Evolutionary conservation across 2,113 vertebrate species (phyloP).

Genomic region (Pedionomus torquatus): DNA sequence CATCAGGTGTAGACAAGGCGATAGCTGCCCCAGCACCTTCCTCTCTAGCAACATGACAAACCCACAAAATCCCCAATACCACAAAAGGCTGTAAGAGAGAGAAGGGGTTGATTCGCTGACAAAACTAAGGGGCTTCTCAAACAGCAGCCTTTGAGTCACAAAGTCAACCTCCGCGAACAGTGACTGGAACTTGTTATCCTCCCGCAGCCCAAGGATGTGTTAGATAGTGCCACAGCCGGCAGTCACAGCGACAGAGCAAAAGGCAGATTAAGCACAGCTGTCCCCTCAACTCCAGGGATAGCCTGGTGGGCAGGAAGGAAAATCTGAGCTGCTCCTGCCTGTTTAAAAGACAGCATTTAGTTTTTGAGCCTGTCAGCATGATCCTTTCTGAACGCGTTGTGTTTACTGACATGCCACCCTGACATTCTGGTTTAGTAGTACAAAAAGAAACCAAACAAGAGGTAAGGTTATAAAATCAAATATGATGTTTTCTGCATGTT

Average conservation of each 20-base stretch:
- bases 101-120: not conserved
- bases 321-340: not conserved
- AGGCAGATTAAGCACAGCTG: slow-evolving; percentile 8
- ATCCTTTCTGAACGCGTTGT: not conserved
- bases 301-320: slow-evolving; percentile 12
- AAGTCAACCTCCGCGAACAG: not conserved
- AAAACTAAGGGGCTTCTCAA: not conserved
- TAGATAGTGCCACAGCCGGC: not conserved
- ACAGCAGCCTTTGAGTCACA: not conserved
- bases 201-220: accelerated
- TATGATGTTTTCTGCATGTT: slow-evolving; percentile 33
- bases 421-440: slow-evolving; percentile 34
- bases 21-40: not conserved
- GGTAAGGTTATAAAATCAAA: slow-evolving; percentile 46
- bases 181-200: not conserved
- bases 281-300: slow-evolving; percentile 3
- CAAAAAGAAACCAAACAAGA: not conserved
- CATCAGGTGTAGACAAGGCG: not conserved
- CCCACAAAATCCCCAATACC: not conserved
- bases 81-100: not conserved
- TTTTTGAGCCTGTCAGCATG: not conserved
- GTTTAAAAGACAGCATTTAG: not conserved
- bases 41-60: not conserved
- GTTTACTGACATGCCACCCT: slow-evolving; percentile 9
- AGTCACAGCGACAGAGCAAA: not conserved